Evolutionary conservation across 2,888 invertebrate genomes (phyloP).

Genomic region (Thysanoteuthis rhombus): DNA sequence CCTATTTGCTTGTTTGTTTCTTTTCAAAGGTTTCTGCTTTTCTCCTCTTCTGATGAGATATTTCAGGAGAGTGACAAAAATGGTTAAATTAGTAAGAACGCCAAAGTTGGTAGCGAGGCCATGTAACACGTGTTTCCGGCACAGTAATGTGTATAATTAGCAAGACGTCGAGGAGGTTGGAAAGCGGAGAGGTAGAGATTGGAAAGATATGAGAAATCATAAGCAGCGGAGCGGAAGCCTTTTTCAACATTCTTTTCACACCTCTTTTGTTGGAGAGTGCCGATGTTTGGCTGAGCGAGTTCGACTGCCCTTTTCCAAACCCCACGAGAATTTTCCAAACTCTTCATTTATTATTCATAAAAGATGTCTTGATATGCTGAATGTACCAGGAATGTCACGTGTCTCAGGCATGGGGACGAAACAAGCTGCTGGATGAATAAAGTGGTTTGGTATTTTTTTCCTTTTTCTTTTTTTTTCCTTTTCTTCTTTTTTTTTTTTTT

Average conservation of each 20-base stretch:
- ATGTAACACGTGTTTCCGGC: constrained; percentile 12
- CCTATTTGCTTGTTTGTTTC: not conserved
- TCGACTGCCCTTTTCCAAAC: not conserved
- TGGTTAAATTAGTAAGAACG: not conserved
- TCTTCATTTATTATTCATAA: constrained; percentile 12
- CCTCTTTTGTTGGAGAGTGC: not conserved
- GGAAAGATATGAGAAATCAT: not conserved
- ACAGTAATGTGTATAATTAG: not conserved
- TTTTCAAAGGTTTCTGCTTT: not conserved
- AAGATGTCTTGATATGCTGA: not conserved
- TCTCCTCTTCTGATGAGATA: not conserved
- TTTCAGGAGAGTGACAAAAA: not conserved
- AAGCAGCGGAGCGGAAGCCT: not conserved
- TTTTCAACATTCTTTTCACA: constrained; percentile 12
- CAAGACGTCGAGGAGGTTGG: not conserved
- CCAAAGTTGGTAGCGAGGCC: not conserved
- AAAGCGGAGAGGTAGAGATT: not conserved
- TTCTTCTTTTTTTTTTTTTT: not conserved
- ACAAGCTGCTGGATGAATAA: not conserved
- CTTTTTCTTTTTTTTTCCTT: not conserved
- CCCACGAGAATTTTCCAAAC: not conserved
- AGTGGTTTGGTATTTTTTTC: no score
- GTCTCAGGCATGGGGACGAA: not conserved
- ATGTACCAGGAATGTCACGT: constrained; percentile 12
- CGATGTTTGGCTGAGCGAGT: not conserved